Conservation (phyloP, 2,888 invertebrate genomes). For the Pantelozetes paolii region DNA sequence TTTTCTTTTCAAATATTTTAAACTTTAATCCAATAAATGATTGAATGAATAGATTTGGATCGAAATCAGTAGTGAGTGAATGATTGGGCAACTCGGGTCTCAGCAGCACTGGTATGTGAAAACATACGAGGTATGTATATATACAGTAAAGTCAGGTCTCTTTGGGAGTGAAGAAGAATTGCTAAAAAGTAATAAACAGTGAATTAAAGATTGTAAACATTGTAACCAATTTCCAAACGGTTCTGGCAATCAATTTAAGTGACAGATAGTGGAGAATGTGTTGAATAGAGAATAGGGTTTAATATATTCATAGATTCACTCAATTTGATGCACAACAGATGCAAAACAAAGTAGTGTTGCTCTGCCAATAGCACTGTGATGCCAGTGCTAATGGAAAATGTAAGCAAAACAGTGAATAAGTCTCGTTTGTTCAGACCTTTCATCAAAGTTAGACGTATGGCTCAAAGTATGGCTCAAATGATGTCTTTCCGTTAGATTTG, state of each 20-base stretch:
- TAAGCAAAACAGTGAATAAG: slow-evolving; percentile 22
- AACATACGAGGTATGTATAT: not conserved
- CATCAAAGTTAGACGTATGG: not conserved
- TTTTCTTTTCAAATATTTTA: not conserved
- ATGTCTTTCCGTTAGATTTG: slow-evolving; percentile 24
- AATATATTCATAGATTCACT: slow-evolving; percentile 37
- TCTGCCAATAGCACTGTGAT: slow-evolving; percentile 4
- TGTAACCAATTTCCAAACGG: slow-evolving; percentile 11
- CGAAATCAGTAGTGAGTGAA: too few relatives aligned
- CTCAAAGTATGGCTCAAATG: slow-evolving; percentile 3
- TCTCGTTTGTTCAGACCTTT: slow-evolving; percentile 1
- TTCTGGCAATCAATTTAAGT: slow-evolving; percentile 28
- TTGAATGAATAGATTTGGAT: slow-evolving; percentile 1
- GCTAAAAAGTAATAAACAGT: slow-evolving; percentile 25
- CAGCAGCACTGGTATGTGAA: not conserved
- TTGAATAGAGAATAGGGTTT: slow-evolving; percentile 18
- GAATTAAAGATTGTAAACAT: slow-evolving; percentile 31
- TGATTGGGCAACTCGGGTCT: not conserved
- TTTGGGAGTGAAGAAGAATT: slow-evolving; percentile 8
- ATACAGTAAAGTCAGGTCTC: not conserved
- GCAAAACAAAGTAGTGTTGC: slow-evolving; percentile 29
- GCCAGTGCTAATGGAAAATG: slow-evolving; percentile 32
- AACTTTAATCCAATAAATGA: not conserved
- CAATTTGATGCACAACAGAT: slow-evolving; percentile 37
- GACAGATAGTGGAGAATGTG: slow-evolving; percentile 11